phyloP scores from a whole-genome alignment of 2,797 vertebrate genomes.

The Pterois miles region DNA sequence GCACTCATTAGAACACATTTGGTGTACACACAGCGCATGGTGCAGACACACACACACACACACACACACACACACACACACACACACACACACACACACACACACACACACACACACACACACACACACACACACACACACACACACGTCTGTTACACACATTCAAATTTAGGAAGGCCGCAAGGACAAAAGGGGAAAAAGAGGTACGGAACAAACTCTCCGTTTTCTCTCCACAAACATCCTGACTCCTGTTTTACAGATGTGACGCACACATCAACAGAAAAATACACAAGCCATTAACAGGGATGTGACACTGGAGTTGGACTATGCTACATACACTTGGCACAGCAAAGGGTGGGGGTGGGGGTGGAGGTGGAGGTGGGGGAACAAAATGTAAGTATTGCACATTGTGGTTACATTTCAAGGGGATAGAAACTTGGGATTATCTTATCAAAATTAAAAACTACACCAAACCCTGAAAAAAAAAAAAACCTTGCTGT shows the following conservation, averaged over 20 bases:
- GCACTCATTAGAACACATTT: conserved; percentile 24
- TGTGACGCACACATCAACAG: conserved; percentile 44
- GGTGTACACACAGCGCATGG: conserved; percentile 35
- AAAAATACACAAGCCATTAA: conserved; percentile 51
- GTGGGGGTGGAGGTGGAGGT: conserved; percentile 21
- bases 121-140: neutral
- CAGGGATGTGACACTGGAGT: conserved; percentile 53
- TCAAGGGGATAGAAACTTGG: conserved; percentile 37
- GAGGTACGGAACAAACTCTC: conserved; percentile 24
- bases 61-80: neutral
- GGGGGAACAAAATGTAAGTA: conserved; percentile 65
- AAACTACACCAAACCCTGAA: conserved; percentile 28
- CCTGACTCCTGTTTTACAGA: conserved; percentile 33
- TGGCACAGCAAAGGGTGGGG: conserved; percentile 82
- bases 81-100: conserved; percentile 22
- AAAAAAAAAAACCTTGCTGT: conserved; percentile 3
- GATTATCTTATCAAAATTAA: conserved; percentile 40
- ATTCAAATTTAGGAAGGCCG: conserved; percentile 62
- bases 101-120: conserved; percentile 36
- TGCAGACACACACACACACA: conserved; percentile 37
- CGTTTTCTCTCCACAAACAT: conserved; percentile 49
- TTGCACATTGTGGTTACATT: conserved; percentile 74
- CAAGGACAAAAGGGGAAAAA: conserved; percentile 38
- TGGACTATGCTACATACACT: conserved; percentile 78
- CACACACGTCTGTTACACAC: conserved; percentile 15